A percentile compares a stretch with the other conserved stretches of the same genome.
Conservation (phyloP, 2,797 vertebrate species). For the Sebastes oblongus region DNA sequence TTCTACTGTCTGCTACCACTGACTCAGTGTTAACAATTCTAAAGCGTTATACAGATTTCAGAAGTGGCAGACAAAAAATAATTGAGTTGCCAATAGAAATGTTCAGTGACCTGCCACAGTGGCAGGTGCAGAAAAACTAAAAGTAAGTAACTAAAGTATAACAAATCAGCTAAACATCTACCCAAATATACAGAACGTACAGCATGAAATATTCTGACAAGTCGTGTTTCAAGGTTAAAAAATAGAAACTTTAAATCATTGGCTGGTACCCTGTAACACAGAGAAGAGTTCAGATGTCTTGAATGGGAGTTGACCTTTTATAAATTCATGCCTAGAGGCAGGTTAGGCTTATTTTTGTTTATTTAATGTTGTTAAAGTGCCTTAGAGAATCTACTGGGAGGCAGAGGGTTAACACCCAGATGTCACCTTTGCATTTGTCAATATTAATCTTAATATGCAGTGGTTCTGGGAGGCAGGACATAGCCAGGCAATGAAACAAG, state of each 20-base stretch:
- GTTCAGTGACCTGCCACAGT: no score
- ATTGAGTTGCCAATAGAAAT: no score
- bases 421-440: slow-evolving; percentile 19
- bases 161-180: not conserved
- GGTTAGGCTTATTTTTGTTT: not conserved
- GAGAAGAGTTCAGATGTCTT: not conserved
- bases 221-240: not conserved
- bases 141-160: not conserved
- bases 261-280: not conserved
- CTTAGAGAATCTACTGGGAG: not conserved
- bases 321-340: not conserved
- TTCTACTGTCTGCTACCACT: not conserved
- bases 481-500: not conserved
- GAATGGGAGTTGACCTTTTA: not conserved
- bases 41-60: not conserved
- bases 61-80: no score
- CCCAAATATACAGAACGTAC: not conserved
- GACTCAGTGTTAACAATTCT: not conserved
- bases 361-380: not conserved
- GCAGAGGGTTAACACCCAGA: slow-evolving; percentile 9
- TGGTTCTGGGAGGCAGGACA: not conserved
- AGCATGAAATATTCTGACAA: not conserved
- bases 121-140: no score
- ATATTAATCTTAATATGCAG: slow-evolving; percentile 27
- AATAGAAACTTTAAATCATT: not conserved